A percentile compares a stretch with the other conserved stretches of the same genome.
Evolutionary conservation across 2,113 vertebrate species (phyloP).

Genomic region (Narcine bancroftii): DNA sequence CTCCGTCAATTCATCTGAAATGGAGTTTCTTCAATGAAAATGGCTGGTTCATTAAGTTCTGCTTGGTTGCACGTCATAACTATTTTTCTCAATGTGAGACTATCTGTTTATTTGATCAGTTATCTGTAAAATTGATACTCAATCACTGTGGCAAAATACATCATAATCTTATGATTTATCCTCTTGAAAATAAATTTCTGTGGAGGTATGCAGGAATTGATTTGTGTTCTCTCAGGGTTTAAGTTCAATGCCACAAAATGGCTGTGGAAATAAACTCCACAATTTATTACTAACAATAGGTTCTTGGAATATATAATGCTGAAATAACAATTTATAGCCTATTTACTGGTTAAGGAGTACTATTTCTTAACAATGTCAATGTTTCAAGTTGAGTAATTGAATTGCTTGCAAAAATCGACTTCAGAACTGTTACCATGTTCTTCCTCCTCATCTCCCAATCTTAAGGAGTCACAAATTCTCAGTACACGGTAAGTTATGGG

Average conservation of each 20-base stretch:
- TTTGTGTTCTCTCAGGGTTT: constrained; percentile 9
- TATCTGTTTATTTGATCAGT: constrained; percentile 14
- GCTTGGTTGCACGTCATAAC: not conserved
- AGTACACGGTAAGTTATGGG: not conserved
- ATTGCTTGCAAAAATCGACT: not conserved
- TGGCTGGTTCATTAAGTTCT: not conserved
- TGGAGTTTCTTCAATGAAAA: not conserved
- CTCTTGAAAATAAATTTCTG: too few species aligned
- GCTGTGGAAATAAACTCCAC: not conserved
- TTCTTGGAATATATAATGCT: not conserved
- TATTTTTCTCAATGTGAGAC: not conserved
- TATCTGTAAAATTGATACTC: not conserved
- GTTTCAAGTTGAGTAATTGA: not conserved
- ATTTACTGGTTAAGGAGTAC: not conserved
- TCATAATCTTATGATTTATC: not conserved
- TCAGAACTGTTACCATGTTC: not conserved
- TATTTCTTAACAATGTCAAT: not conserved
- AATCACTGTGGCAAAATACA: not conserved
- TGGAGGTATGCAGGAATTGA: not conserved
- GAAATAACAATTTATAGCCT: constrained; percentile 14
- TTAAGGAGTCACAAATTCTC: not conserved
- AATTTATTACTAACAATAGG: not conserved
- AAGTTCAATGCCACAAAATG: not conserved
- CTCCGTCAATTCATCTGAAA: not conserved
- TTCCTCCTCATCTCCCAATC: not conserved